Conservation (phyloP, 2,797 vertebrate species). For the Tympanoctomys barrerae region DNA sequence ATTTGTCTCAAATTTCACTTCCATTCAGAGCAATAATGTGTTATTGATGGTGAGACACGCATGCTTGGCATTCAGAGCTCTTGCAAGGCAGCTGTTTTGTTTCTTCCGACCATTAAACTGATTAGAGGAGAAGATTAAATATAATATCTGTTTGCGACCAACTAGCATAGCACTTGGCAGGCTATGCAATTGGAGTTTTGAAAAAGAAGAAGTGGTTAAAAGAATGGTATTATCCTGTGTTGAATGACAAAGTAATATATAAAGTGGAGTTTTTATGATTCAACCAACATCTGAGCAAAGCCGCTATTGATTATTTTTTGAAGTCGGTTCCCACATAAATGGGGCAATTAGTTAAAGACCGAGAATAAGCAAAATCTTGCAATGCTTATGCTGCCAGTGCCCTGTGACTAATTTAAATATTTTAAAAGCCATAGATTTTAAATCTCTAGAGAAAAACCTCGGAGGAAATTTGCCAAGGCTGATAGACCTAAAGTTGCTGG, state of each 20-base stretch:
- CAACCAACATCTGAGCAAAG: constrained; percentile 64
- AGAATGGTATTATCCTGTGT: constrained; percentile 29
- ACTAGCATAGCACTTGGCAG: constrained; percentile 61
- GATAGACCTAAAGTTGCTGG: constrained; percentile 20
- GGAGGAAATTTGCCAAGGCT: constrained; percentile 64
- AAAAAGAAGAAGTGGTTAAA: constrained; percentile 28
- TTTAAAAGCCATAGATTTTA: constrained; percentile 71
- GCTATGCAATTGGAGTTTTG: background rate
- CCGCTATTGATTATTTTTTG: constrained; percentile 55
- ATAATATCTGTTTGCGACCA: constrained; percentile 73
- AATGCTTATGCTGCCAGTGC: background rate
- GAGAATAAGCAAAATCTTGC: constrained; percentile 66
- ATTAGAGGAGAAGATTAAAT: constrained; percentile 80
- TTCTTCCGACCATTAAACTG: constrained; percentile 81
- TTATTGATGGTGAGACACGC: constrained; percentile 77
- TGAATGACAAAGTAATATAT: background rate
- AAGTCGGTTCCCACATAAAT: constrained; percentile 49
- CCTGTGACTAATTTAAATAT: constrained; percentile 57
- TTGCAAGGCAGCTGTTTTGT: constrained; percentile 82
- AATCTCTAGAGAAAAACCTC: constrained; percentile 62
- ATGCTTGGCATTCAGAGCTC: constrained; percentile 72
- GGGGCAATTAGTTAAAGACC: constrained; percentile 42
- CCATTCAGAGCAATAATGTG: constrained; percentile 73
- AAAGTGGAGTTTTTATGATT: constrained; percentile 57
- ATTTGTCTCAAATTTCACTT: no score